phyloP scores from a whole-genome alignment of 2,113 vertebrate genomes.

The Gadus macrocephalus region DNA sequence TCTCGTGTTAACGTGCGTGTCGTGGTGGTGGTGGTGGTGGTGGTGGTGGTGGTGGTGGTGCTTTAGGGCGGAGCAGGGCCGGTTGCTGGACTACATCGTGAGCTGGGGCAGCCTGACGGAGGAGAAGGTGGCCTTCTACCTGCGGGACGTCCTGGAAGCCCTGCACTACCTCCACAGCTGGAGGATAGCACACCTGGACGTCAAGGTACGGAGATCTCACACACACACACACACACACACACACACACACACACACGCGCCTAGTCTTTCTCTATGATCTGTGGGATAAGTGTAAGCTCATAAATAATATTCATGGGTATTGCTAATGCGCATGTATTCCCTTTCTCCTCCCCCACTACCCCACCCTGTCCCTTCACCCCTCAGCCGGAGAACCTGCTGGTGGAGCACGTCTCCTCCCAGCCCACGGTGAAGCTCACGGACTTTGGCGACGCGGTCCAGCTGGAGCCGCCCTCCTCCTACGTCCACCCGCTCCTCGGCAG shows the following conservation, averaged over 20 bases:
- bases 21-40: too few species aligned
- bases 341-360: neutral
- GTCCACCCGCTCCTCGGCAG: slow-evolving; percentile 91
- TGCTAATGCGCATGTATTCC: neutral
- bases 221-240: too few species aligned
- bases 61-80: slow-evolving; percentile 90
- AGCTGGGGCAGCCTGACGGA: slow-evolving; percentile 97
- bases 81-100: slow-evolving; percentile 93
- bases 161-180: slow-evolving; percentile 95
- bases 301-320: neutral
- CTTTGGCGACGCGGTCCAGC: slow-evolving; percentile 90
- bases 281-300: neutral
- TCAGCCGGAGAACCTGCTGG: slow-evolving; percentile 94
- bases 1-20: too few species aligned
- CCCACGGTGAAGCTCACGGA: slow-evolving; percentile 90
- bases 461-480: slow-evolving; percentile 78
- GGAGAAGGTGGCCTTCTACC: slow-evolving; percentile 89
- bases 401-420: slow-evolving; percentile 88
- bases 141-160: slow-evolving; percentile 94
- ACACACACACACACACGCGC: too few species aligned
- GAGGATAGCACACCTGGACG: slow-evolving; percentile 93
- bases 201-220: slow-evolving; percentile 76
- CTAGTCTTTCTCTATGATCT: neutral
- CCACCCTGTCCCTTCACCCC: neutral
- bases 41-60: too few species aligned